phyloP scores from a whole-genome alignment of 2,888 invertebrate species.

The Mayetiola destructor region DNA sequence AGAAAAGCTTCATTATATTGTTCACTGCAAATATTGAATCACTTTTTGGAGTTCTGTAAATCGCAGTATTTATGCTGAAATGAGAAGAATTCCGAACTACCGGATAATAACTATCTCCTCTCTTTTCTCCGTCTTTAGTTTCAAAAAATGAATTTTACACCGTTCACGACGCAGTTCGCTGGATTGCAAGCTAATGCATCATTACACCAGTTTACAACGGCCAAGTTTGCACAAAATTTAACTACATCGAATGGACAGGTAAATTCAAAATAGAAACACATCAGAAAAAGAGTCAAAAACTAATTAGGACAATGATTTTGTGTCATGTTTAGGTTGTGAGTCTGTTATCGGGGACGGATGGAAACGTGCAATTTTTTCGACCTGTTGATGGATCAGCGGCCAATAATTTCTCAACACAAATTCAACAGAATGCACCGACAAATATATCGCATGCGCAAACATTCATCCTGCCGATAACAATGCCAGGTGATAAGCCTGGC shows the following conservation, averaged over 20 bases:
- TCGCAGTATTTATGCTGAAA: background rate
- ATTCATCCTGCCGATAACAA: conserved; percentile 62
- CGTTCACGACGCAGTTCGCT: conserved; percentile 49
- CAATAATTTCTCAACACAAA: conserved; percentile 24
- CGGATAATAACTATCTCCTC: background rate
- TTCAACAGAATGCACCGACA: conserved; percentile 20
- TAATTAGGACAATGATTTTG: background rate
- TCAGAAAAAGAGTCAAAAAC: background rate
- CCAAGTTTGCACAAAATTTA: conserved; percentile 57
- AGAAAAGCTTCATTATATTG: background rate
- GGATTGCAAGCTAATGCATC: conserved; percentile 46
- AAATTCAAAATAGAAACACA: conserved; percentile 17
- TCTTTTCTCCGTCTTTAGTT: conserved; percentile 19
- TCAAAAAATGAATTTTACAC: conserved; percentile 57
- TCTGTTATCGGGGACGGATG: conserved; percentile 52
- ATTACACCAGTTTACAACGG: conserved; percentile 43
- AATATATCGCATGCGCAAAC: conserved; percentile 36
- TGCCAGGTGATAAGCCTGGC: conserved; percentile 58
- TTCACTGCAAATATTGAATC: background rate
- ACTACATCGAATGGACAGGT: conserved; percentile 49
- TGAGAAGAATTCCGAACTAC: background rate
- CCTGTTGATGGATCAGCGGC: conserved; percentile 41
- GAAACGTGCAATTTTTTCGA: conserved; percentile 60
- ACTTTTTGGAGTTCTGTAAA: background rate
- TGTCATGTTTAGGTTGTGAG: conserved; percentile 43